Conservation (phyloP, 2,888 invertebrate species). For the Agrotis ipsilon region DNA sequence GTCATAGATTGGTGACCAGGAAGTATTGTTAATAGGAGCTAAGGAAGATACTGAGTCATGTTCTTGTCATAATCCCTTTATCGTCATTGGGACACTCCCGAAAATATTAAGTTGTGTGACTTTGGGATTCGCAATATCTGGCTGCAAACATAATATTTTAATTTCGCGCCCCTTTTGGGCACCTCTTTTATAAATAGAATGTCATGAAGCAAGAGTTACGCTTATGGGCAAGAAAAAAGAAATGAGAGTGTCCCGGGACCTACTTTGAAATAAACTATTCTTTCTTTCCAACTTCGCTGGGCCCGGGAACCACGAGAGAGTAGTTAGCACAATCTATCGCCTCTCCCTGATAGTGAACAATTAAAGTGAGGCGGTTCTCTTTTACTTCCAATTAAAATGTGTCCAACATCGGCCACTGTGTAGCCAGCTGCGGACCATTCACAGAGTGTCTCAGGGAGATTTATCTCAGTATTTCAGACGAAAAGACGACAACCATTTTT, state of each 20-base stretch:
- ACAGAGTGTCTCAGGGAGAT: conserved; percentile 29
- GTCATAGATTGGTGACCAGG: conserved; percentile 27
- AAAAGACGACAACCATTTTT: conserved; percentile 37
- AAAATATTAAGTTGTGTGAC: neutral
- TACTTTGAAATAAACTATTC: conserved; percentile 8
- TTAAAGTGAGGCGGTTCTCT: conserved; percentile 36
- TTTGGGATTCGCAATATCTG: neutral
- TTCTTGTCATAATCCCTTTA: conserved; percentile 34
- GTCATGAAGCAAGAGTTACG: neutral
- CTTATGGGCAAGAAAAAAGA: neutral
- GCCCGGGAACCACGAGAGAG: conserved; percentile 16
- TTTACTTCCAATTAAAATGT: conserved; percentile 33
- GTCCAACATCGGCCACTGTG: conserved; percentile 31
- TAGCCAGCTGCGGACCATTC: conserved; percentile 20
- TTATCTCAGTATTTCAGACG: conserved; percentile 45
- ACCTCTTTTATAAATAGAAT: neutral
- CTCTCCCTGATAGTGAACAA: conserved; percentile 37
- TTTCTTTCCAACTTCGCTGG: conserved; percentile 25
- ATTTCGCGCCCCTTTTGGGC: neutral
- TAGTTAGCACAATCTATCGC: conserved; percentile 35
- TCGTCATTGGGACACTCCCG: conserved; percentile 17
- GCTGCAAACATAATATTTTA: neutral
- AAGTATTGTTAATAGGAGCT: conserved; percentile 7
- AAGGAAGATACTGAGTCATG: conserved; percentile 20
- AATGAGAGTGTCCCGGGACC: neutral